These are phyloP conservation scores for Homarus americanus DNA, from an alignment of 1,140 invertebrate genomes.

Conservation along the genomic window DNA sequence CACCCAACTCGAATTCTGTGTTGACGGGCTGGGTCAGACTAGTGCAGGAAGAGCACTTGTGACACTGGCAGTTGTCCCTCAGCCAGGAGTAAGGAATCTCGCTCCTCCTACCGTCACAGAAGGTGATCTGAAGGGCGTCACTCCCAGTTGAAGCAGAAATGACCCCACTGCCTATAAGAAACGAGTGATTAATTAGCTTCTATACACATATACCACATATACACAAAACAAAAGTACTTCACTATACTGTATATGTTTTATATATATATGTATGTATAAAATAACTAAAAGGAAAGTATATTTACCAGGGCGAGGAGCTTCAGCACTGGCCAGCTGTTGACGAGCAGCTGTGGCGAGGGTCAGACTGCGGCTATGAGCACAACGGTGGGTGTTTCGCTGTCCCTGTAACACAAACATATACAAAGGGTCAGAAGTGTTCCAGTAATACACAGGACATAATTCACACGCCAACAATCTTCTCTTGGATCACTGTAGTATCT, in stretches of 20 bases:
- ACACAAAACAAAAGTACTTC: background rate
- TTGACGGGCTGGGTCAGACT: background rate
- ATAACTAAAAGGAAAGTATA: too few relatives aligned
- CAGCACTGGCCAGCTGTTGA: slow-evolving; percentile 23
- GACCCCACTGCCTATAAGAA: slow-evolving; percentile 15
- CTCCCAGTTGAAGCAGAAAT: slow-evolving; percentile 15
- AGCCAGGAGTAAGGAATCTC: slow-evolving; percentile 48
- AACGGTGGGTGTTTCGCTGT: slow-evolving; percentile 5
- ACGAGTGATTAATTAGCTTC: background rate
- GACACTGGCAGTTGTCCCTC: slow-evolving; percentile 57
- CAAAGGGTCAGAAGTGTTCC: too few relatives aligned
- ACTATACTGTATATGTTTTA: too few relatives aligned
- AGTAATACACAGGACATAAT: too few relatives aligned
- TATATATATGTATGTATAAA: background rate
- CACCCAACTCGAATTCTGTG: background rate
- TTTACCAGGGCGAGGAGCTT: slow-evolving; percentile 23
- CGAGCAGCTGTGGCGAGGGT: slow-evolving; percentile 37
- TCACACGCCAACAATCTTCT: too few relatives aligned
- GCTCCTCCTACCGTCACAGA: slow-evolving; percentile 37
- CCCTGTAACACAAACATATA: slow-evolving; percentile 2
- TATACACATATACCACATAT: background rate
- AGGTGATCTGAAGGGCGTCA: slow-evolving; percentile 33
- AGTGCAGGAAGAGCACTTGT: background rate
- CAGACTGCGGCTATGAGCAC: slow-evolving; percentile 45
- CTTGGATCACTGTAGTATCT: too few relatives aligned